These are phyloP conservation scores for Prostheceraeus crozeri DNA, from an alignment of 2,888 invertebrate genomes.

Conservation along the genomic window DNA sequence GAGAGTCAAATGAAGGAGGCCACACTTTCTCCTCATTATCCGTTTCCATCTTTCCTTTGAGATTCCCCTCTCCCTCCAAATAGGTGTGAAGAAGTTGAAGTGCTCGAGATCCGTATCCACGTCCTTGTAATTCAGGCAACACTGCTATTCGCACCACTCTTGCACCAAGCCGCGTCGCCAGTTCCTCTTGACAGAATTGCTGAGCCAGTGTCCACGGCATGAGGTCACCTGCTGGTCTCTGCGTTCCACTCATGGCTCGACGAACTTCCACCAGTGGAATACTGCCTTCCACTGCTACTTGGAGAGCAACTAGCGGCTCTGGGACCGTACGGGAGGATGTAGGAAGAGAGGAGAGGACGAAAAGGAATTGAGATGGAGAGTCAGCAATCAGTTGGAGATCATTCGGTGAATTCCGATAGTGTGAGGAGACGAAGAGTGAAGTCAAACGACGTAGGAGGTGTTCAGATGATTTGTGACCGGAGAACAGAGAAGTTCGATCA, in stretches of 20 bases:
- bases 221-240: slow-evolving; percentile 85
- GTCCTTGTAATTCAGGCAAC: slow-evolving; percentile 88
- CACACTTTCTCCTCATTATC: not conserved
- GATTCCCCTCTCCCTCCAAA: too few species aligned
- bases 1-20: slow-evolving; percentile 47
- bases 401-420: slow-evolving; percentile 94
- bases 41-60: not conserved
- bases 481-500: slow-evolving; percentile 81
- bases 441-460: slow-evolving; percentile 83
- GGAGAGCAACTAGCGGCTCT: slow-evolving; percentile 80
- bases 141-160: slow-evolving; percentile 91
- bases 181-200: slow-evolving; percentile 81
- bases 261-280: slow-evolving; percentile 65
- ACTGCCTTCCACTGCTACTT: slow-evolving; percentile 65
- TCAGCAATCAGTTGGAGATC: slow-evolving; percentile 96
- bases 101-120: slow-evolving; percentile 85
- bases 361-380: slow-evolving; percentile 93
- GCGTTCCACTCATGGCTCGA: slow-evolving; percentile 74
- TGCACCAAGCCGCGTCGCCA: slow-evolving; percentile 78
- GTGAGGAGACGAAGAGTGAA: slow-evolving; percentile 87
- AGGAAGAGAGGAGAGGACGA: slow-evolving; percentile 77
- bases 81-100: slow-evolving; percentile 75
- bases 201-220: slow-evolving; percentile 98
- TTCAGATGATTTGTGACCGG: slow-evolving; percentile 76
- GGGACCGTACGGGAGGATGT: slow-evolving; percentile 64